Percentiles rank a stretch among this genome's conserved stretches.
These are phyloP conservation scores for Petaurus breviceps DNA, from an alignment of 2,113 vertebrate species.

Conservation along the genomic window DNA sequence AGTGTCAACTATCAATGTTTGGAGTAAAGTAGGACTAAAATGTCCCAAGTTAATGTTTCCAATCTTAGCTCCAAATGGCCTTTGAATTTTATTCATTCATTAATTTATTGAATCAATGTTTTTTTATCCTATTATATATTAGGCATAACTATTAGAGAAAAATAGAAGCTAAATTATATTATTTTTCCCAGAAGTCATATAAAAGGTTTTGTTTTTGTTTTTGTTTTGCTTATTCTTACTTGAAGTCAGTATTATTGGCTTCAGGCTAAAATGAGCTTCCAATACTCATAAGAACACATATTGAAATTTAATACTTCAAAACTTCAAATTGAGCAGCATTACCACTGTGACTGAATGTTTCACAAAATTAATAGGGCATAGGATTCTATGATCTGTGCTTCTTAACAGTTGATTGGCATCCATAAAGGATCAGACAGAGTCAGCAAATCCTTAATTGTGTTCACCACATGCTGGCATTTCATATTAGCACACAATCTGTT, in stretches of 20 bases:
- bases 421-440: neutral
- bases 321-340: neutral
- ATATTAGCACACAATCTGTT: neutral
- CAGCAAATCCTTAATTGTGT: constrained; percentile 25
- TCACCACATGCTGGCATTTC: neutral
- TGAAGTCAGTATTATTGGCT: neutral
- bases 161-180: neutral
- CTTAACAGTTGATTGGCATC: neutral
- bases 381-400: neutral
- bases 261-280: neutral
- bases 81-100: neutral
- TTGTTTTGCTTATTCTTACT: neutral
- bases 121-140: neutral
- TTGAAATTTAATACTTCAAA: neutral
- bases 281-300: neutral
- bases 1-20: neutral
- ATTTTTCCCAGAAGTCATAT: neutral
- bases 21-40: neutral
- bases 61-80: neutral
- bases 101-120: neutral
- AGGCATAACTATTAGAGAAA: neutral
- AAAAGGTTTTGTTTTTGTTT: neutral
- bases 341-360: neutral
- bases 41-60: neutral
- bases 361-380: neutral